Evolutionary conservation across 2,888 invertebrate genomes (phyloP), one percentile per base, ranked within the genome.

Genomic region (Thecophora atra): DNA sequence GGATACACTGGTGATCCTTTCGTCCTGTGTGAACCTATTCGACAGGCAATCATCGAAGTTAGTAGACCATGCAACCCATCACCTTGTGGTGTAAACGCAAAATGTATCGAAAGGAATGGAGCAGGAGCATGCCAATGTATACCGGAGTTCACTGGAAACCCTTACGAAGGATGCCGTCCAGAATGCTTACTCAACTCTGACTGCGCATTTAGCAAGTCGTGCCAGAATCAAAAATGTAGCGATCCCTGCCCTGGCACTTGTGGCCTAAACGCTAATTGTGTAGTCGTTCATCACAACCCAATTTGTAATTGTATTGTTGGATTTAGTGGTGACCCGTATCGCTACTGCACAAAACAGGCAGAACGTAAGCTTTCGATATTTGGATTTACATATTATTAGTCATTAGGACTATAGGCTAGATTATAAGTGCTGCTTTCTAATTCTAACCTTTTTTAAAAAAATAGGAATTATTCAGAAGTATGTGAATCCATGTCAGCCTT

Each of bases 161-260:
- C 94, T 37, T 92, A 93, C 78, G 92, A 92, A 85, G 91, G 91
- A 26, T 93, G 93, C 84, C 89, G 91, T 63, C 93, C 93, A 17
- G 93, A 93, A 86, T 93, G 93, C 85, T 87, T 91, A 0, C 84
- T 91, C 56, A 91, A 92, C 81, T 90, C 92, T 0, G 93, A 93
- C 79, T 94, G 93, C 83, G 87, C 91, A 3, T 90, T 91, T 52
- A 91, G 92, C 81, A 90, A 88, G 81, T 93, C 93, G 3, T 94
- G 94, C 77, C 88, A 91, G 52, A 89, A 90, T 76, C 91, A 91
- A 78, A 93, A 92, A 86, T 94, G 94, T 82, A 88, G 89, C 80
- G 91, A 93, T 83, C 93, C 94, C 26, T 94, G 94, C 79, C 91
- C 92, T 0, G 93, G 93, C 72, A 91, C 90, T 26, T 94, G 94